Conservation (phyloP, 1,140 invertebrate genomes). For the Pararge aegeria region DNA sequence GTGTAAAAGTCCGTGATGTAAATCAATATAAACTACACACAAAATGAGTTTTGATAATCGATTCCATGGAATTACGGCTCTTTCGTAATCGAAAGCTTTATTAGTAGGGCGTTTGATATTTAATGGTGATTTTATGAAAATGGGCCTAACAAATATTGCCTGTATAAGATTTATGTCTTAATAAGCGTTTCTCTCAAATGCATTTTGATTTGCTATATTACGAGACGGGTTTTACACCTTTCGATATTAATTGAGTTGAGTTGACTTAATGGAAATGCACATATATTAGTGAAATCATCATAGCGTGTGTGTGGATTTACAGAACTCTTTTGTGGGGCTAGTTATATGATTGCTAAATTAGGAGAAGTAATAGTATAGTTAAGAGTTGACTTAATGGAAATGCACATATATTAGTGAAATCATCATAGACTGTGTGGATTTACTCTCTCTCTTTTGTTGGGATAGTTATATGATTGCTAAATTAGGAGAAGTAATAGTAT, state of each 20-base stretch:
- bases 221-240: not conserved
- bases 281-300: too few relatives aligned
- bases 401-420: too few relatives aligned
- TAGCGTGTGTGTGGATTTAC: too few relatives aligned
- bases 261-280: too few relatives aligned
- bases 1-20: not conserved
- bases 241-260: not conserved
- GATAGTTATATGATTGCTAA: too few relatives aligned
- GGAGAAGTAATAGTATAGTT: too few relatives aligned
- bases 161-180: slow-evolving; percentile 6
- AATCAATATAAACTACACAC: slow-evolving; percentile 3
- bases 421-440: too few relatives aligned
- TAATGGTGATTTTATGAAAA: slow-evolving; percentile 9
- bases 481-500: not conserved
- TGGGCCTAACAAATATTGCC: not conserved
- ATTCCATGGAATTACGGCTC: not conserved
- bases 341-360: too few relatives aligned
- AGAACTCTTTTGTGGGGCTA: too few relatives aligned
- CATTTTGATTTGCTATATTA: not conserved
- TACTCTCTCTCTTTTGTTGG: too few relatives aligned
- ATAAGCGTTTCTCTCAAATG: not conserved
- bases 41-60: slow-evolving; percentile 1
- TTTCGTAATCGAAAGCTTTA: slow-evolving; percentile 3
- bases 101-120: not conserved
- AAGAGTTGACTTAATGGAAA: too few relatives aligned